These are phyloP conservation scores for Monodelphis domestica DNA, from an alignment of 2,797 vertebrate species.

Conservation along the genomic window DNA sequence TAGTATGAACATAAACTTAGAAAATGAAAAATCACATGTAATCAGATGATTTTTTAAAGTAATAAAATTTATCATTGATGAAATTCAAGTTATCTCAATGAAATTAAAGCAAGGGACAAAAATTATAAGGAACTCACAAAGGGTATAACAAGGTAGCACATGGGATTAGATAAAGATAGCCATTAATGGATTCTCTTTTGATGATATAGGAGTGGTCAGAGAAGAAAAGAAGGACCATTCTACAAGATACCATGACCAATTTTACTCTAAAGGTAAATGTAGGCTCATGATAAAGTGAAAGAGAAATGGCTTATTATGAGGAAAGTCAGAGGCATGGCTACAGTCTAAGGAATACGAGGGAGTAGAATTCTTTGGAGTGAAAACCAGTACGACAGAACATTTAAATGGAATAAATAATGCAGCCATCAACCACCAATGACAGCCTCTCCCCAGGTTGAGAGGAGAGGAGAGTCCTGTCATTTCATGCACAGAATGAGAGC, in stretches of 20 bases:
- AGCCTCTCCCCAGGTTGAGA: background rate
- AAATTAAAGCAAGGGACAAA: background rate
- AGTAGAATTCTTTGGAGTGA: background rate
- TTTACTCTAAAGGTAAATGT: background rate
- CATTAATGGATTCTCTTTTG: background rate
- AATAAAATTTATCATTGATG: conserved; percentile 13
- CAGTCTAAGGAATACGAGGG: background rate
- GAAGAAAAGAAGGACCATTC: background rate
- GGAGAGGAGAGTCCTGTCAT: background rate
- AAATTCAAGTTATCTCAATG: conserved; percentile 47
- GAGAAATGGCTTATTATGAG: background rate
- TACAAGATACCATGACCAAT: background rate
- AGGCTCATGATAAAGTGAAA: background rate
- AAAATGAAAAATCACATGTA: conserved; percentile 41
- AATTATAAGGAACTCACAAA: background rate
- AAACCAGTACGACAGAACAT: background rate
- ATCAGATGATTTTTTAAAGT: background rate
- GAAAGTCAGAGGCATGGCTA: background rate
- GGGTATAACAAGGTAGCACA: background rate
- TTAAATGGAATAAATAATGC: too few relatives aligned
- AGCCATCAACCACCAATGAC: background rate
- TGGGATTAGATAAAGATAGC: background rate
- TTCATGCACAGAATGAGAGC: background rate
- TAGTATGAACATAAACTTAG: background rate
- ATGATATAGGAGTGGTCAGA: background rate